These are phyloP conservation scores for Bagarius yarrelli DNA, from an alignment of 2,113 vertebrate genomes.

Conservation along the genomic window DNA sequence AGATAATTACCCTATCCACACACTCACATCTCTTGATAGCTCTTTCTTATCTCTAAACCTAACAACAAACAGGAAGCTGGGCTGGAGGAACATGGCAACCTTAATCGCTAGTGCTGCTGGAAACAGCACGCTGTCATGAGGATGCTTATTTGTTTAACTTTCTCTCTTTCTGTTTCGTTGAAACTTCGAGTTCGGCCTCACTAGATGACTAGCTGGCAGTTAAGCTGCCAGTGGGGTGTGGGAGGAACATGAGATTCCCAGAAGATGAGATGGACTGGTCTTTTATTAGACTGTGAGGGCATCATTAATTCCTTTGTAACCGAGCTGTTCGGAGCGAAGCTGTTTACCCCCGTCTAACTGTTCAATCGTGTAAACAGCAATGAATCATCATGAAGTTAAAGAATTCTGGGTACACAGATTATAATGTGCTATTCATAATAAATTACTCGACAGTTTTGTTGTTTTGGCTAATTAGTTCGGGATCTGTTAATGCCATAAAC, in stretches of 20 bases:
- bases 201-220: neutral
- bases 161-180: neutral
- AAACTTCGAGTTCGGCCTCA: neutral
- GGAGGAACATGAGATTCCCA: conserved; percentile 12
- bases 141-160: conserved; percentile 7
- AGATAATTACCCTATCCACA: conserved; percentile 46
- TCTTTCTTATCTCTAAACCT: conserved; percentile 30
- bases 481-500: neutral
- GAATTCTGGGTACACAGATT: neutral
- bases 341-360: neutral
- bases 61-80: conserved; percentile 37
- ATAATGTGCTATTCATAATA: neutral
- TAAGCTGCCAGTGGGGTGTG: conserved; percentile 10
- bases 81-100: conserved; percentile 13
- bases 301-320: conserved; percentile 24
- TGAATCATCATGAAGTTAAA: neutral
- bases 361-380: neutral
- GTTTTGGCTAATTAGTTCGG: conserved; percentile 7
- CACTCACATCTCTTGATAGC: conserved; percentile 13
- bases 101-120: conserved; percentile 30
- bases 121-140: neutral
- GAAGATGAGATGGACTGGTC: neutral
- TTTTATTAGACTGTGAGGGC: conserved; percentile 2
- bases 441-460: conserved; percentile 10
- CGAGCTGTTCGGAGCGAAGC: neutral